Percentiles rank a stretch among this genome's conserved stretches.
phyloP scores from a whole-genome alignment of 2,888 invertebrate species.

The Stenolophus ochropezus region DNA sequence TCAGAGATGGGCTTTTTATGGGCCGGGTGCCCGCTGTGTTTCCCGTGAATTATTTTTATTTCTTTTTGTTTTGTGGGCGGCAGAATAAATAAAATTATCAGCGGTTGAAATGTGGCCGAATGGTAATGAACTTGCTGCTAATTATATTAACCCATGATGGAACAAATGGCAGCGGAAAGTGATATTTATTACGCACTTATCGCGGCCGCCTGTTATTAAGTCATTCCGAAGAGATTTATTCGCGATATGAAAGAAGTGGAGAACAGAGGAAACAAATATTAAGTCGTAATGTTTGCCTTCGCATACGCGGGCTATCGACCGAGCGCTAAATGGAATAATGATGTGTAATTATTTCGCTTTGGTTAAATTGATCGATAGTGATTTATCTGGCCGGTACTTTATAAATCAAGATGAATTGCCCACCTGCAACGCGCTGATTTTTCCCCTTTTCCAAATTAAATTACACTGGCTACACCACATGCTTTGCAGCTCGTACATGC shows the following conservation, averaged over 20 bases:
- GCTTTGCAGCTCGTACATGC: too few species aligned
- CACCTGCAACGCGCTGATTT: background rate
- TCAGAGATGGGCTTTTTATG: slow-evolving; percentile 41
- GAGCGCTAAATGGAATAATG: slow-evolving; percentile 1
- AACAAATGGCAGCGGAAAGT: background rate
- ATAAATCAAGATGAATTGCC: slow-evolving; percentile 35
- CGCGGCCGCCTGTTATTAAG: slow-evolving; percentile 16
- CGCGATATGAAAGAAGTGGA: slow-evolving; percentile 9
- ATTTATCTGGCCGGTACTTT: slow-evolving; percentile 5
- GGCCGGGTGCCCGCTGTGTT: background rate
- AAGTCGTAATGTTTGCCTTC: slow-evolving; percentile 17
- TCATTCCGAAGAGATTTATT: slow-evolving; percentile 26
- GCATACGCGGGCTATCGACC: background rate
- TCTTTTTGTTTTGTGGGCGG: slow-evolving; percentile 23
- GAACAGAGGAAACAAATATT: slow-evolving; percentile 19
- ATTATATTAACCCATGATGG: slow-evolving; percentile 1
- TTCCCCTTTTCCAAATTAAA: background rate
- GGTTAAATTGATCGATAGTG: slow-evolving; percentile 40
- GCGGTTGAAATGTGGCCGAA: slow-evolving; percentile 10
- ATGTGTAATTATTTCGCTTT: slow-evolving; percentile 35
- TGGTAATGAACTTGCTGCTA: slow-evolving; percentile 2
- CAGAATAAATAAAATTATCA: slow-evolving; percentile 41
- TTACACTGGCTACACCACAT: too few species aligned
- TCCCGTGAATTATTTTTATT: slow-evolving; percentile 34
- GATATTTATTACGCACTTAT: slow-evolving; percentile 14